These are phyloP conservation scores for Amiota minor DNA, from an alignment of 2,888 invertebrate genomes.

Conservation along the genomic window DNA sequence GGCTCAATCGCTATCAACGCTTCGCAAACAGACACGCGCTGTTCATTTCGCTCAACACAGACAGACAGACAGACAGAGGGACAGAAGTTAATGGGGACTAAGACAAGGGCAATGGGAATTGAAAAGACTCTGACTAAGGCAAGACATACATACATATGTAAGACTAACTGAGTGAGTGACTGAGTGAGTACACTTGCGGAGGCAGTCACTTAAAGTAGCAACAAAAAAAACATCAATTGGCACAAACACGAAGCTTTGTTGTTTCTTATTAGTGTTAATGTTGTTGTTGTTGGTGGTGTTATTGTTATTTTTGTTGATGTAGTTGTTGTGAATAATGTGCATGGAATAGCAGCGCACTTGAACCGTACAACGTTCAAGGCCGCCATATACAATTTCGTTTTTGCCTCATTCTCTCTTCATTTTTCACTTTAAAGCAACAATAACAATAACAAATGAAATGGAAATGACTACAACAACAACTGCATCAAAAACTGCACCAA, in stretches of 20 bases:
- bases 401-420: neutral
- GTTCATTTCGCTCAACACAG: neutral
- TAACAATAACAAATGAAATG: slow-evolving; percentile 15
- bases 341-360: slow-evolving; percentile 57
- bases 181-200: neutral
- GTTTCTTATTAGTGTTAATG: slow-evolving; percentile 35
- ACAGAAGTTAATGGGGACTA: slow-evolving; percentile 35
- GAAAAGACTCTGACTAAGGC: slow-evolving; percentile 25
- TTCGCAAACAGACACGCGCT: slow-evolving; percentile 5
- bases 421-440: neutral
- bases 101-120: slow-evolving; percentile 1
- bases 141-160: too few relatives aligned
- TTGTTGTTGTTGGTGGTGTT: slow-evolving; percentile 32
- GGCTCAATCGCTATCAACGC: neutral
- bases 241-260: slow-evolving; percentile 50
- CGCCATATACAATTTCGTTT: slow-evolving; percentile 31
- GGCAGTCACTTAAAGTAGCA: too few relatives aligned
- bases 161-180: too few relatives aligned
- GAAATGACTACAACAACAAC: neutral
- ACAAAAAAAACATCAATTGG: too few relatives aligned
- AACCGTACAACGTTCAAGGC: slow-evolving; percentile 62
- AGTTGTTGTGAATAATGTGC: slow-evolving; percentile 36
- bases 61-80: neutral
- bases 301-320: slow-evolving; percentile 30
- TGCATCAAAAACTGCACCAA: neutral